These are phyloP conservation scores for Synergus japonicus DNA, from an alignment of 2,888 invertebrate species.

Conservation along the genomic window DNA sequence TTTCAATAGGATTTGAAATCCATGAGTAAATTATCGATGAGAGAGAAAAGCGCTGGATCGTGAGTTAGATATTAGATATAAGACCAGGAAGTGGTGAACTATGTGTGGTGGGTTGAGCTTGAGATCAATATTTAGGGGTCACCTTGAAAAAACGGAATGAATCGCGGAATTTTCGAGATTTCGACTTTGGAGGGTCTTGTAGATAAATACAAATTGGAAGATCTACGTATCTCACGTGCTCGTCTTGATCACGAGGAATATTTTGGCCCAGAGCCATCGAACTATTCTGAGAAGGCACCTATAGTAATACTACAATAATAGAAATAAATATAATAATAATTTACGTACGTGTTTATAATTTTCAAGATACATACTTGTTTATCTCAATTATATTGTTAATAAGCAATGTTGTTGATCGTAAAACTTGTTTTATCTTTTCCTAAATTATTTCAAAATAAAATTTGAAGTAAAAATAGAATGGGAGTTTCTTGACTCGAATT, in stretches of 20 bases:
- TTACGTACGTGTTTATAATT: neutral
- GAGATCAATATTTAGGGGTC: conserved; percentile 33
- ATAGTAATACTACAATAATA: conserved; percentile 9
- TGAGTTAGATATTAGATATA: neutral
- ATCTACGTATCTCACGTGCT: neutral
- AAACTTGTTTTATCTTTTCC: neutral
- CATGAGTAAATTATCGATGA: neutral
- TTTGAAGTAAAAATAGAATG: too few species aligned
- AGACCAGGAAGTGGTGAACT: neutral
- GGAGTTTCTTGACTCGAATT: too few species aligned
- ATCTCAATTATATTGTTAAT: neutral
- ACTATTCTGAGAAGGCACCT: conserved; percentile 8
- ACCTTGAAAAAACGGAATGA: conserved; percentile 29
- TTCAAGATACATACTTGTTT: neutral
- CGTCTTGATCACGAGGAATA: conserved; percentile 29
- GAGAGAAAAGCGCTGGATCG: conserved; percentile 3
- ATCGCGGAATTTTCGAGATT: neutral
- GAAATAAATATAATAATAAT: neutral
- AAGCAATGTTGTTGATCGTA: neutral
- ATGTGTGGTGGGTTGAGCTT: conserved; percentile 20
- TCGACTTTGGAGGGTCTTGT: neutral
- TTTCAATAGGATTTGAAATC: neutral
- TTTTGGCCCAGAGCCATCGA: conserved; percentile 5
- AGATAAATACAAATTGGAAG: neutral
- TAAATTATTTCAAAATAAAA: too few species aligned